Conservation (phyloP, 2,797 vertebrate species). For the Rhadinocentrus ornatus region DNA sequence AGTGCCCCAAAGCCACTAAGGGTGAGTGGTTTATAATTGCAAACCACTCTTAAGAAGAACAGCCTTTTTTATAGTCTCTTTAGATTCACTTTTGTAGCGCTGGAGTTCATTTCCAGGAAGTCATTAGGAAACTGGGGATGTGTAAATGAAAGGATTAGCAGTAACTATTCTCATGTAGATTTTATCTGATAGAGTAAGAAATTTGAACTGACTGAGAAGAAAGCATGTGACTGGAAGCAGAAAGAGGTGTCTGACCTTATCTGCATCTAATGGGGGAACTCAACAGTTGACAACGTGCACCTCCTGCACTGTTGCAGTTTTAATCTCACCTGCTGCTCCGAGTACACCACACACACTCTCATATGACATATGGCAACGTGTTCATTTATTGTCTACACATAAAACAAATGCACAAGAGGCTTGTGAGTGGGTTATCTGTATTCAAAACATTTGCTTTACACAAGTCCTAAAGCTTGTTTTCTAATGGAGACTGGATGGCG, state of each 20-base stretch:
- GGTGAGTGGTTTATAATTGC: background rate
- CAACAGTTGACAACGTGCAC: slow-evolving; percentile 30
- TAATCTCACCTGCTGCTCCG: slow-evolving; percentile 52
- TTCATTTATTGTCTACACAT: slow-evolving; percentile 39
- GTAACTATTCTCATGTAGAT: slow-evolving; percentile 30
- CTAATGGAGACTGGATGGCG: slow-evolving; percentile 1
- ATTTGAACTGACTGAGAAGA: slow-evolving; percentile 18
- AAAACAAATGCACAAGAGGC: slow-evolving; percentile 41
- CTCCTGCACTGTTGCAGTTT: slow-evolving; percentile 34
- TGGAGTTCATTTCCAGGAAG: background rate
- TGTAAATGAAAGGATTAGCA: slow-evolving; percentile 16
- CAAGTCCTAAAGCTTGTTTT: slow-evolving; percentile 35
- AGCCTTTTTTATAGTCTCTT: background rate
- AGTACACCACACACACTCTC: slow-evolving; percentile 27
- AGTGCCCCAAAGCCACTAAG: background rate
- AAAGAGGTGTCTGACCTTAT: slow-evolving; percentile 25
- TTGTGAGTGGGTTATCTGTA: slow-evolving; percentile 46
- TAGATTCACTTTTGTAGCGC: background rate
- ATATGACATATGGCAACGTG: slow-evolving; percentile 56
- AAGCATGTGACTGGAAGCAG: slow-evolving; percentile 14
- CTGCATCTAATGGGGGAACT: slow-evolving; percentile 36
- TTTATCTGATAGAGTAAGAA: slow-evolving; percentile 25
- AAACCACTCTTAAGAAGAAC: background rate
- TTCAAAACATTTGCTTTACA: slow-evolving; percentile 41
- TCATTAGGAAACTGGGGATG: background rate